phyloP scores from a whole-genome alignment of 2,888 invertebrate genomes.

The Rotaria magnacalcarata region DNA sequence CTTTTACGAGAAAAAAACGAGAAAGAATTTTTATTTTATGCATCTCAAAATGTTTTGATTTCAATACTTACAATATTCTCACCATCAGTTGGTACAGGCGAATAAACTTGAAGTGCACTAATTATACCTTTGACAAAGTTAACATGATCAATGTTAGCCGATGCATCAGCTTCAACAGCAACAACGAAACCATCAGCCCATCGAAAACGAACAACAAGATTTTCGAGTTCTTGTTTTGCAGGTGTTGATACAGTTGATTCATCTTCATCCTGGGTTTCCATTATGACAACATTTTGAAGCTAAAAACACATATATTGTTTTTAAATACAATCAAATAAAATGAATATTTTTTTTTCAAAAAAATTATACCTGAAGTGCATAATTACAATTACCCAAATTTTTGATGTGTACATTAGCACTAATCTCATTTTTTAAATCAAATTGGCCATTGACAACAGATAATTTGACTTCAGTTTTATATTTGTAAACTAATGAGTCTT shows the following conservation, averaged over 20 bases:
- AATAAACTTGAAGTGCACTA: constrained; percentile 17
- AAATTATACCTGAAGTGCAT: not conserved
- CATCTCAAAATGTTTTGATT: too few relatives aligned
- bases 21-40: too few relatives aligned
- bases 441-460: constrained; percentile 20
- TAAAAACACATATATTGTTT: not conserved
- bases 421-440: not conserved
- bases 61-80: not conserved
- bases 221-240: constrained; percentile 1
- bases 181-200: not conserved
- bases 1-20: not conserved
- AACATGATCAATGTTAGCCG: constrained; percentile 1
- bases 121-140: constrained; percentile 22
- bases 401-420: constrained; percentile 21
- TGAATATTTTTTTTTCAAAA: not conserved
- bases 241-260: not conserved
- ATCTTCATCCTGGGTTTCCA: not conserved
- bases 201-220: constrained; percentile 2
- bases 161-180: not conserved
- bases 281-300: constrained; percentile 21
- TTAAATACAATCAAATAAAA: not conserved
- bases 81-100: not conserved
- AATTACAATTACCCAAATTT: not conserved
- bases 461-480: constrained; percentile 19
- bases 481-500: not conserved